phyloP scores from a whole-genome alignment of 2,888 invertebrate species.

The Ectropis crepuscularia region DNA sequence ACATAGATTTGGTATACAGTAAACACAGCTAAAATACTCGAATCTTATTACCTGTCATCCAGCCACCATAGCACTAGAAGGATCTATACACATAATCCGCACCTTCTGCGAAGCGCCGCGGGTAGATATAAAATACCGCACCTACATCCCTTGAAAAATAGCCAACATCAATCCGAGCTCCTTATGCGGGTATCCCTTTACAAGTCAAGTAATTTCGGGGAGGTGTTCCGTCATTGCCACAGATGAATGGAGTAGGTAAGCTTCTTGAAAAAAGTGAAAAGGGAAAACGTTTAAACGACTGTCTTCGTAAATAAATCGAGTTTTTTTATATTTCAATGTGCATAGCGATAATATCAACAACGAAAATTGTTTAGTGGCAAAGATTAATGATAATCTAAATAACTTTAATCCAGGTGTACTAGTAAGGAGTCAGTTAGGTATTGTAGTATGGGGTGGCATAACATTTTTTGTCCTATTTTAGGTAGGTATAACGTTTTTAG shows the following conservation, averaged over 20 bases:
- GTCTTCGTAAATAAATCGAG: conserved; percentile 2
- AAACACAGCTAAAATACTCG: conserved; percentile 4
- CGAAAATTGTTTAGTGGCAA: too few species aligned
- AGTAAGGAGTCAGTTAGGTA: too few species aligned
- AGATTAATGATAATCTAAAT: too few species aligned
- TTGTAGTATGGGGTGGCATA: too few species aligned
- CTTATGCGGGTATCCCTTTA: conserved; percentile 56
- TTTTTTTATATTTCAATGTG: not conserved
- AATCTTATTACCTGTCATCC: conserved; percentile 20
- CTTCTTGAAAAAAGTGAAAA: conserved; percentile 1
- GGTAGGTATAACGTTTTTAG: too few species aligned
- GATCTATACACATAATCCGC: conserved; percentile 31
- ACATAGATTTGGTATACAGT: not conserved
- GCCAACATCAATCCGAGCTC: conserved; percentile 58
- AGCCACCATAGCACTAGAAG: conserved; percentile 29
- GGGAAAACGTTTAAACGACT: conserved; percentile 2
- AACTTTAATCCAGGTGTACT: too few species aligned
- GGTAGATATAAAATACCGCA: conserved; percentile 54
- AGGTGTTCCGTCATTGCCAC: conserved; percentile 55
- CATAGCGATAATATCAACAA: too few species aligned
- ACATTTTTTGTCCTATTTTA: too few species aligned
- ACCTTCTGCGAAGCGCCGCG: conserved; percentile 47
- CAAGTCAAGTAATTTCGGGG: conserved; percentile 61
- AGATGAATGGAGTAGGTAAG: conserved; percentile 15
- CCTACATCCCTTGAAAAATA: conserved; percentile 59